These are phyloP conservation scores for Lutraria rhynchaena DNA, from an alignment of 1,140 invertebrate species.

Conservation along the genomic window DNA sequence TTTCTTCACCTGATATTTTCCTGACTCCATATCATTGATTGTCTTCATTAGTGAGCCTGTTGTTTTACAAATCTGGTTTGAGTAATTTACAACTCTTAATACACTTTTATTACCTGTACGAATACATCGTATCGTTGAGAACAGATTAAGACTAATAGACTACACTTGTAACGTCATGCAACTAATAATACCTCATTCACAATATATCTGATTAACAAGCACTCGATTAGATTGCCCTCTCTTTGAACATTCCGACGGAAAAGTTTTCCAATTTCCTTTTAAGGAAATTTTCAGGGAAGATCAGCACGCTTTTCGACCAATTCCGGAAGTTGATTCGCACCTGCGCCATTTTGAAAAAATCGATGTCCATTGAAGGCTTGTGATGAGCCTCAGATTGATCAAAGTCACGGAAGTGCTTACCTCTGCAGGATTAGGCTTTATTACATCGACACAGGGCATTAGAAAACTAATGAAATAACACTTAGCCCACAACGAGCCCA, in stretches of 20 bases:
- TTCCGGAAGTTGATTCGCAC: constrained; percentile 49
- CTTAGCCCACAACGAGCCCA: background rate
- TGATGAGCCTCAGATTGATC: constrained; percentile 39
- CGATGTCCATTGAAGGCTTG: constrained; percentile 57
- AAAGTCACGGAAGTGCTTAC: constrained; percentile 61
- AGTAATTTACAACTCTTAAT: constrained; percentile 52
- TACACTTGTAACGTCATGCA: constrained; percentile 56
- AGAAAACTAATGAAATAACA: constrained; percentile 20
- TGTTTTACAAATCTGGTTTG: constrained; percentile 51
- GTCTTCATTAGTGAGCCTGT: constrained; percentile 39
- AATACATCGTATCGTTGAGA: constrained; percentile 23
- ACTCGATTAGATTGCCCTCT: constrained; percentile 32
- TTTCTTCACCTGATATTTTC: background rate
- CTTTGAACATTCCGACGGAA: constrained; percentile 50
- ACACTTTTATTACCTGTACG: constrained; percentile 33
- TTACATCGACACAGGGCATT: constrained; percentile 18
- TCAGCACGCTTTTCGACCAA: constrained; percentile 41
- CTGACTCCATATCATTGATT: constrained; percentile 28
- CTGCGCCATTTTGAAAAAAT: constrained; percentile 47
- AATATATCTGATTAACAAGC: constrained; percentile 33
- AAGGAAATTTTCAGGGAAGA: constrained; percentile 56
- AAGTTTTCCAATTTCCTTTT: constrained; percentile 60
- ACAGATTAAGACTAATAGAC: constrained; percentile 56
- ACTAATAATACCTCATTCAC: constrained; percentile 57
- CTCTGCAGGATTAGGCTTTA: constrained; percentile 57